A percentile compares a stretch with the other conserved stretches of the same genome.
Evolutionary conservation across 2,113 vertebrate species (phyloP).

Genomic region (Fukomys damarensis): DNA sequence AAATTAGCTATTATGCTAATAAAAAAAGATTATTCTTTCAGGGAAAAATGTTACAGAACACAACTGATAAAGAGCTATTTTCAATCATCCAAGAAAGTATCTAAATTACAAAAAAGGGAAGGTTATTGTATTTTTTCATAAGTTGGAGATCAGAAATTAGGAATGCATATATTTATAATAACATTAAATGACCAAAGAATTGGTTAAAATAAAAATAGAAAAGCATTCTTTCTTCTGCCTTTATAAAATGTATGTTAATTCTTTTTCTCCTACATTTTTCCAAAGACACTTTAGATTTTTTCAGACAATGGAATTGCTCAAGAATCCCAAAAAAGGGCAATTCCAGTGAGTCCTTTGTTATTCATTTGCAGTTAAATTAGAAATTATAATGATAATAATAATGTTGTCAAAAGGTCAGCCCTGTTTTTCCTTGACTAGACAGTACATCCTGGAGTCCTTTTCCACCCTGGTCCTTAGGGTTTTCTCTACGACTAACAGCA

Average conservation of each 20-base stretch:
- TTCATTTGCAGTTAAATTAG: background rate
- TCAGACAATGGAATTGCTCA: background rate
- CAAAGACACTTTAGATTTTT: background rate
- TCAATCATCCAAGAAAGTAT: constrained; percentile 27
- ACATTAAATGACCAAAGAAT: constrained; percentile 47
- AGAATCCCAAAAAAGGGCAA: background rate
- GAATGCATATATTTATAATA: background rate
- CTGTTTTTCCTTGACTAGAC: background rate
- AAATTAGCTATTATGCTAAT: constrained; percentile 78
- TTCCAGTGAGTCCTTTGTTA: background rate
- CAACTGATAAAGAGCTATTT: constrained; percentile 44
- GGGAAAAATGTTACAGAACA: background rate
- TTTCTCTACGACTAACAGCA: background rate
- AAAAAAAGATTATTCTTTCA: constrained; percentile 72
- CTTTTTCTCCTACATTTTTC: background rate
- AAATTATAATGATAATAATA: background rate
- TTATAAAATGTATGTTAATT: background rate
- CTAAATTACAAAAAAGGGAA: background rate
- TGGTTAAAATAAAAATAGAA: constrained; percentile 28
- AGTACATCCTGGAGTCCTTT: background rate
- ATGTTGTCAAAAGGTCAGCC: background rate
- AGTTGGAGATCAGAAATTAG: background rate
- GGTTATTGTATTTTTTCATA: constrained; percentile 24
- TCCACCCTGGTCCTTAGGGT: background rate
- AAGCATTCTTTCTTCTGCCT: background rate